Evolutionary conservation across 1,140 invertebrate genomes (phyloP), one percentile per base, ranked within the genome.

Genomic region (Drosophila kanapiae): DNA sequence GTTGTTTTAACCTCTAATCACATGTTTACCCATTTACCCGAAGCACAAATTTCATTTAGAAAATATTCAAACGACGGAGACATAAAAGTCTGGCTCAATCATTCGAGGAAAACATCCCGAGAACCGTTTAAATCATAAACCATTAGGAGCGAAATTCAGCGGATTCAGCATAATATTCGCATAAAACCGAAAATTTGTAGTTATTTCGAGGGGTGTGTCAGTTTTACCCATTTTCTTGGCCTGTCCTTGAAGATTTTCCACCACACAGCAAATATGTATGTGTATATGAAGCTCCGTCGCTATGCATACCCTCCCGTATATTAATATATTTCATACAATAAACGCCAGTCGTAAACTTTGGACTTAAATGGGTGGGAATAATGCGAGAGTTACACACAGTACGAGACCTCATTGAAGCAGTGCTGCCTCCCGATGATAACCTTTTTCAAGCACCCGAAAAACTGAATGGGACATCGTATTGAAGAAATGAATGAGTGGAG

Each of bases 81-180:
- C 56, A 68, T 54, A 53, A 53, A 74, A 74, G 69, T 80, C 48
- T 38, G 53, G 63, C 64, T 48, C 67, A 78, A 51, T 45, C 59
- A 71, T 57, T 40, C 31, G 23, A 27, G 40, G 56, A 62, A 70
- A 61, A 45, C 63, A 69, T 61, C n/a, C 67, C 29, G 43, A 54
- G 74, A 80, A 67, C 48, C 70, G 84, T 63, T 75, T 81, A 90
- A 88, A 88, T 88, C 85, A 88, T 90, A 84, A 69, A 78, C 80
- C 71, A 90, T 85, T 88, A 81, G 70, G 35, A 51, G 78, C 47
- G 62, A 70, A 70, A 78, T 82, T 72, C 45, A 40, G 81, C 78
- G 81, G 56, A 79, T 85, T 88, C 85, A 85, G 85, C 85, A 88
- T 88, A 88, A 90, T 76, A 85, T 90, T 85, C 75, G 9, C 86